Percentiles rank a stretch among this genome's conserved stretches.
These are phyloP conservation scores for Plestiodon gilberti DNA, from an alignment of 2,113 vertebrate genomes.

Conservation along the genomic window DNA sequence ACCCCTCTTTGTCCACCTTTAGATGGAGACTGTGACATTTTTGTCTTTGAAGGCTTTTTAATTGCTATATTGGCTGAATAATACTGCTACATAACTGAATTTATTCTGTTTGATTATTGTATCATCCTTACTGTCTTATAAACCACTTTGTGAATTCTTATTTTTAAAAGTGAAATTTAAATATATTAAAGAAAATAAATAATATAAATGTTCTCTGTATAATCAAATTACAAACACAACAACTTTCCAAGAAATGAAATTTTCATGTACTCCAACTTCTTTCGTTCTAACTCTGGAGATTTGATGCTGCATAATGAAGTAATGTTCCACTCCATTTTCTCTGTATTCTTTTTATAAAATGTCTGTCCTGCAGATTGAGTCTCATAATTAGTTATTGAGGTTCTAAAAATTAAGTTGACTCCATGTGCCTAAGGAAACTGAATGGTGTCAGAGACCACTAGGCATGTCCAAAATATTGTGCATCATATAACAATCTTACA, in stretches of 20 bases:
- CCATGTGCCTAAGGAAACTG: conserved; percentile 44
- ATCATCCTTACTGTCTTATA: no score
- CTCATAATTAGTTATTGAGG: conserved; percentile 53
- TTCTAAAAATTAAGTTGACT: conserved; percentile 54
- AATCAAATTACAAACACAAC: background rate
- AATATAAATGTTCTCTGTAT: background rate
- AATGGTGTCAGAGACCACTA: conserved; percentile 55
- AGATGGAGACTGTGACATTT: no score
- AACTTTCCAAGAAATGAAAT: background rate
- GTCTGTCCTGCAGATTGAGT: conserved; percentile 42
- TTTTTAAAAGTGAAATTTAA: no score
- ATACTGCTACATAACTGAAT: no score
- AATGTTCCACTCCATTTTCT: background rate
- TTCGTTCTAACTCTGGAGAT: background rate
- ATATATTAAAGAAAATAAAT: no score
- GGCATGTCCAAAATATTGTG: conserved; percentile 57
- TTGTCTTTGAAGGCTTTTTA: no score
- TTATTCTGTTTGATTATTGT: no score
- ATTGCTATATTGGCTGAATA: no score
- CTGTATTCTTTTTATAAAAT: conserved; percentile 48
- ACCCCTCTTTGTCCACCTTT: no score
- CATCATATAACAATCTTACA: conserved; percentile 70
- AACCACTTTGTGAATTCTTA: no score
- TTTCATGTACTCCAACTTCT: background rate
- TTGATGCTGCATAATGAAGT: background rate